Evolutionary conservation across 2,113 vertebrate genomes (phyloP).

Genomic region (Pachyramphus minor): DNA sequence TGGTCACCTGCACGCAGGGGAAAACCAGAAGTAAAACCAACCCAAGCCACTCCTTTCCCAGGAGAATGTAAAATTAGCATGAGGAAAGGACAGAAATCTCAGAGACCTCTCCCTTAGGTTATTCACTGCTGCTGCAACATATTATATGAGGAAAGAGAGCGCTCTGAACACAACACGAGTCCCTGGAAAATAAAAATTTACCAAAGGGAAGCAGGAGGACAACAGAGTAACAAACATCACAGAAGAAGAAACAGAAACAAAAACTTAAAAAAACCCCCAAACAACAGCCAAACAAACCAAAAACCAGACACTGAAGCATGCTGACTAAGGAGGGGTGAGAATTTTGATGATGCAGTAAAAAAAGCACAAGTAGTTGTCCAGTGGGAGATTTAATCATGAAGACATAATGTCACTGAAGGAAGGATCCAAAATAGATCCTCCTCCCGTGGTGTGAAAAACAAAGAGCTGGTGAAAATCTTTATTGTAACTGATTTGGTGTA

Average conservation of each 20-base stretch:
- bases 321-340: background rate
- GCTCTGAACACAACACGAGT: background rate
- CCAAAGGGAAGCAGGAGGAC: constrained; percentile 10
- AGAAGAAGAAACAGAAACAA: background rate
- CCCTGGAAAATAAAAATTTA: background rate
- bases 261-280: background rate
- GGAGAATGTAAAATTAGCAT: constrained; percentile 3
- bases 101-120: background rate
- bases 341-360: constrained; percentile 60
- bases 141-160: background rate
- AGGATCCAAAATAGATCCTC: constrained; percentile 35
- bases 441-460: constrained; percentile 34
- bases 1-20: background rate
- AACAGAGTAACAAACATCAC: background rate
- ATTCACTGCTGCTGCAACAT: background rate
- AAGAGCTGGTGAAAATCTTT: constrained; percentile 53
- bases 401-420: background rate
- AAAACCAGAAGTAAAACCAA: background rate
- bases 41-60: background rate
- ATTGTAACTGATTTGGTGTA: constrained; percentile 49
- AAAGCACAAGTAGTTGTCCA: constrained; percentile 43
- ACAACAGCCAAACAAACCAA: background rate
- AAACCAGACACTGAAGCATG: background rate
- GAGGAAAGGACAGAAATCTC: background rate
- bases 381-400: constrained; percentile 30